phyloP scores from a whole-genome alignment of 2,113 vertebrate genomes.

The Motacilla alba region DNA sequence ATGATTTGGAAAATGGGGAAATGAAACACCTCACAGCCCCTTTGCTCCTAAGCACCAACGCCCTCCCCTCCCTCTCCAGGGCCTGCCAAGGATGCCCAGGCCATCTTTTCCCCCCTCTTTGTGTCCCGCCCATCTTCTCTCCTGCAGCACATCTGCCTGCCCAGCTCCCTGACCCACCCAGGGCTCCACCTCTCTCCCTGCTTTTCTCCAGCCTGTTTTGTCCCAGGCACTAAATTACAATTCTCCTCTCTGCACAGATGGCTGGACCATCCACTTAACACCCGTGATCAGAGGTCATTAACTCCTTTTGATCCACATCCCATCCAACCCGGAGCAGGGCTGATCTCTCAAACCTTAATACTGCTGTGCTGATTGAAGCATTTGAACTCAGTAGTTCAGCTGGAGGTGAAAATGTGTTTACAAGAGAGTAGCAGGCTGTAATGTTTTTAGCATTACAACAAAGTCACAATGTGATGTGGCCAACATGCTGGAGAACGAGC shows the following conservation, averaged over 20 bases:
- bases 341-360: background rate
- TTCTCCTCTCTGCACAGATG: background rate
- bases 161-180: fast-evolving
- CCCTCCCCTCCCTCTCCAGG: background rate
- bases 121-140: background rate
- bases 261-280: background rate
- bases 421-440: background rate
- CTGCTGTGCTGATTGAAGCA: background rate
- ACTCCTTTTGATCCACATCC: background rate
- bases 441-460: slow-evolving; percentile 28
- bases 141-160: background rate
- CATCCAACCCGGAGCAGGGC: background rate
- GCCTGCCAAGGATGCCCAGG: background rate
- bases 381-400: background rate
- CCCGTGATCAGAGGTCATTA: background rate
- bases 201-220: background rate
- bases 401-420: slow-evolving; percentile 33
- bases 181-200: background rate
- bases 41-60: background rate
- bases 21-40: background rate
- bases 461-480: background rate
- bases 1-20: background rate
- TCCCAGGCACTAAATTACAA: background rate
- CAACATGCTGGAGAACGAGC: background rate
- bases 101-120: too few species aligned